Base-by-base conservation (phyloP, 2,888 invertebrate species). In the Leptinotarsa juncta region DNA sequence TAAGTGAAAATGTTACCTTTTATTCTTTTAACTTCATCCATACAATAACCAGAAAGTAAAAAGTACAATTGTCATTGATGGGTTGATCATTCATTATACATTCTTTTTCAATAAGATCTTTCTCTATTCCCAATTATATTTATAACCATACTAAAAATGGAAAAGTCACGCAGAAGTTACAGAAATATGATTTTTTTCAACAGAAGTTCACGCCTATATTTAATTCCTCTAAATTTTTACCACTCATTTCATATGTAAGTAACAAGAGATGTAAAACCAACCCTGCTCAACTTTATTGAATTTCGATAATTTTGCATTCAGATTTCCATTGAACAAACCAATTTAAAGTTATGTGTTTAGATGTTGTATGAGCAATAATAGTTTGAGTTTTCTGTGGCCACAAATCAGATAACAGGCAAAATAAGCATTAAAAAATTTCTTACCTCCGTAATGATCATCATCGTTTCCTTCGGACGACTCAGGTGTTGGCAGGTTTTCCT, bases 371-470 rank as follows among this genome's bases (percentile, higher is more conserved):
- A 62, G 32, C 16, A 62, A 62, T 62, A 42, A 62, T 16, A 42
- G 32, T 68, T 55, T 55, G 67, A 53, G 26, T 67, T 67, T 53
- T 26, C 42, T 53, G 67, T 67, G n/a, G 26, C n/a, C 65, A 70
- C 53, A 72, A 75, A 72, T 51, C 62, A 72, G 68, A 71, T 66
- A 55, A 55, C 62, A 20, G n/a, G 49, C 23, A 65, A 57, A 15
- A 57, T 15, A 23, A 50, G 18, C 14, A 26, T 14, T n/a, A 16
- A 49, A n/a, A n/a, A 32, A 3, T 67, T 50, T 79, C 92, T 92
- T 89, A 93, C 93, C 92, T 85, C 92, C 89, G 85, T 91, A 93
- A 82, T 92, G 93, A 82, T 93, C 93, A 79, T 94, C 94, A 81
- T 93, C 93, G 80, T 90, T 91, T 87, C 92, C 91, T 82, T 93